Base-by-base conservation (phyloP, 2,888 invertebrate genomes). In the Epistrophe grossulariae region DNA sequence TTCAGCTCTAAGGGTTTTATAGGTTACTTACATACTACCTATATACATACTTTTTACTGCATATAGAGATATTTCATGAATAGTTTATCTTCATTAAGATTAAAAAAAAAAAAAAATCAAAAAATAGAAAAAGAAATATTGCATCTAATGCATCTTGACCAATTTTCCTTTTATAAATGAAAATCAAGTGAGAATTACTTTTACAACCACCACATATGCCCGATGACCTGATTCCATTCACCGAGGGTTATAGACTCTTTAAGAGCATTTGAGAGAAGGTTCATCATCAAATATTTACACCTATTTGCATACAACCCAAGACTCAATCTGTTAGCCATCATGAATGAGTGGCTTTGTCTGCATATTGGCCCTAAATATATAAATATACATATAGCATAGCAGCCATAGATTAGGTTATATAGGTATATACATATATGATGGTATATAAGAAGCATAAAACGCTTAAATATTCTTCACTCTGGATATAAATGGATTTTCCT, bases 381-480 rank as follows among this genome's bases (percentile, higher is more conserved):
- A 24, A 24, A 24, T 3, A 24, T 24, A 24, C 24, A 24, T 24
- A 13, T 15, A 24, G 24, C 24, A 40, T 40, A 35, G 38, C 0
- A 15, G n/a, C 24, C 50, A 38, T 52, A 50, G 31, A 50, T 50
- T 35, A 50, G 62, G 40, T 43, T 45, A 70, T 52, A 4, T 19
- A 10, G 7, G n/a, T n/a, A 1, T 24, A 24, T 3, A 24, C 3
- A 24, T 24, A 24, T 1, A 17, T 28, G 0, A 28, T 10, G 10
- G 8, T 66, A 50, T 17, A 38, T n/a, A 43, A 40, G 40, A 40
- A 40, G n/a, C 1, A 28, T 24, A 66, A 35, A 31, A 28, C 17
- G 70, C 17, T 78, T 78, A 72, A 73, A 66, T 83, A 84, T 77
- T 77, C 79, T 72, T 60, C 84, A 50, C 43, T 71, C 59, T 43